Evolutionary conservation across 2,888 invertebrate species (phyloP).

Genomic region (Eupithecia centaureata): DNA sequence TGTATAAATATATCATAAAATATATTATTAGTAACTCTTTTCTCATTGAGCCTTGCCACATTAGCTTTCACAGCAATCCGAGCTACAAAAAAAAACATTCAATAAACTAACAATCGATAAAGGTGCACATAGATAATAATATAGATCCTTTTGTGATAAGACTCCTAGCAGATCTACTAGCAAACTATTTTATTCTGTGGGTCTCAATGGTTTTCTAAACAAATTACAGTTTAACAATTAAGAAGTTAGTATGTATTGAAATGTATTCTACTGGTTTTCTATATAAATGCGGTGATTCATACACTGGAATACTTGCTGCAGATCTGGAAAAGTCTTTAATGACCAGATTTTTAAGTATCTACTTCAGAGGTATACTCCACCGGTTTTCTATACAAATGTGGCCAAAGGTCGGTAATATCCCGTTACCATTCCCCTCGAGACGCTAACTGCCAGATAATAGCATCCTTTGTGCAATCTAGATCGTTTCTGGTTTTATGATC

Average conservation of each 20-base stretch:
- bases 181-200: background rate
- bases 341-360: background rate
- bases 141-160: slow-evolving; percentile 1
- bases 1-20: no score
- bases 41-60: no score
- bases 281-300: background rate
- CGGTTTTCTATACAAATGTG: slow-evolving; percentile 11
- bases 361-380: background rate
- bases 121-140: slow-evolving; percentile 29
- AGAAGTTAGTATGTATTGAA: background rate
- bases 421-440: slow-evolving; percentile 30
- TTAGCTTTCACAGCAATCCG: background rate
- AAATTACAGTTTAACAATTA: background rate
- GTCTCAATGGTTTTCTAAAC: background rate
- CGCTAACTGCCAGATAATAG: slow-evolving; percentile 39
- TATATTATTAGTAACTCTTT: no score
- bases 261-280: slow-evolving; percentile 1
- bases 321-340: background rate
- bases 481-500: slow-evolving; percentile 30
- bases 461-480: slow-evolving; percentile 38
- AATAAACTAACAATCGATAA: slow-evolving; percentile 8
- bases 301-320: background rate
- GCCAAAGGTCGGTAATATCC: slow-evolving; percentile 32
- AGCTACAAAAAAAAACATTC: background rate
- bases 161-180: no score